These are phyloP conservation scores for Azemiops feae DNA, from an alignment of 2,113 vertebrate species.

Conservation along the genomic window DNA sequence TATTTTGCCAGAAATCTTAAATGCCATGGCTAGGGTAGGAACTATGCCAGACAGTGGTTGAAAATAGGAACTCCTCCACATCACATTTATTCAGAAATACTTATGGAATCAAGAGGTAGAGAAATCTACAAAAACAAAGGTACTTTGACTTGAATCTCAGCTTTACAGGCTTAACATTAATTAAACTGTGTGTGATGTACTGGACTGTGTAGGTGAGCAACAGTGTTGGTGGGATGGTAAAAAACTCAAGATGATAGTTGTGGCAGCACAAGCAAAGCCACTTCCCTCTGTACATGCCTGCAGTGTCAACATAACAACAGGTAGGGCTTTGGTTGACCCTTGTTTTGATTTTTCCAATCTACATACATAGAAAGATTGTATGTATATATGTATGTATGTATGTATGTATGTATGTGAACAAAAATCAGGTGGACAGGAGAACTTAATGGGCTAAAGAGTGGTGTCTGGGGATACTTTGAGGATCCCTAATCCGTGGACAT, in stretches of 20 bases:
- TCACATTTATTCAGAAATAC: slow-evolving; percentile 42
- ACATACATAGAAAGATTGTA: background rate
- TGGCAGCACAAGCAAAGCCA: background rate
- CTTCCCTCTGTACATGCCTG: background rate
- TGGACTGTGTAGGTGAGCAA: background rate
- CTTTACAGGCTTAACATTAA: background rate
- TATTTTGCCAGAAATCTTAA: slow-evolving; percentile 35
- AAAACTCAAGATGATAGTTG: background rate
- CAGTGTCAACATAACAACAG: background rate
- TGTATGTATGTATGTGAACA: background rate
- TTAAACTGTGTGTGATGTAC: background rate
- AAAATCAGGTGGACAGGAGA: background rate
- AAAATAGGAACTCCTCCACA: slow-evolving; percentile 28
- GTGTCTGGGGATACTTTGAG: background rate
- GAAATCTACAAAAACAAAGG: slow-evolving; percentile 11
- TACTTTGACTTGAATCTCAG: background rate
- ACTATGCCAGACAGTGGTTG: background rate
- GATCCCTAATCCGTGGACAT: background rate
- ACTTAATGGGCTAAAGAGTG: background rate
- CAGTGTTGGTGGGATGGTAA: background rate
- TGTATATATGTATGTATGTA: background rate
- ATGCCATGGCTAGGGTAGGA: slow-evolving; percentile 52
- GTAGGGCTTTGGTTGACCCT: background rate
- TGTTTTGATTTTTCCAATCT: background rate
- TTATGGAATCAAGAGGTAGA: slow-evolving; percentile 36